These are phyloP conservation scores for Notarius quadriscutis DNA, from an alignment of 2,113 vertebrate genomes.

Conservation along the genomic window DNA sequence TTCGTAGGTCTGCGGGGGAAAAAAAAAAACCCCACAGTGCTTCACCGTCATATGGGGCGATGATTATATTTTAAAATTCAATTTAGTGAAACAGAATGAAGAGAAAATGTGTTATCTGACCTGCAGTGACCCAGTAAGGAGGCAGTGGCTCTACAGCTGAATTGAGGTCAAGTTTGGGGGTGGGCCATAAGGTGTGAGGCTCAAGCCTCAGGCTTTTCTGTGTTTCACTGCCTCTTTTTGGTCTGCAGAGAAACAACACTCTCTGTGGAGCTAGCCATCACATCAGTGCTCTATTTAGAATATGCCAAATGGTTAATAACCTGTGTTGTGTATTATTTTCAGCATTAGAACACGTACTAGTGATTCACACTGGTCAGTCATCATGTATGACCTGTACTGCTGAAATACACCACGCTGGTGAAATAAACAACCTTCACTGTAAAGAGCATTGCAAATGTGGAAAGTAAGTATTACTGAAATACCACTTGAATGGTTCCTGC, in stretches of 20 bases:
- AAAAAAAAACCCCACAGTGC: constrained; percentile 31
- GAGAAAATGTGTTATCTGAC: constrained; percentile 51
- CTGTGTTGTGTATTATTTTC: background rate
- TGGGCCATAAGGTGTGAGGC: constrained; percentile 22
- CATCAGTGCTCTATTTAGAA: background rate
- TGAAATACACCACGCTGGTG: background rate
- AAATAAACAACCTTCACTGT: constrained; percentile 1
- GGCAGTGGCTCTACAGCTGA: constrained; percentile 42
- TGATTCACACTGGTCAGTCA: constrained; percentile 27
- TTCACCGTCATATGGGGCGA: constrained; percentile 50
- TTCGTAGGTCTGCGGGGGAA: background rate
- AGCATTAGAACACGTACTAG: background rate
- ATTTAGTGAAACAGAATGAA: constrained; percentile 55
- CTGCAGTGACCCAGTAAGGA: constrained; percentile 40
- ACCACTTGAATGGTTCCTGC: constrained; percentile 24
- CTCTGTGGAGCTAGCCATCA: constrained; percentile 25
- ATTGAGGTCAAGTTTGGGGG: constrained; percentile 49
- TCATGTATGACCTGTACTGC: background rate
- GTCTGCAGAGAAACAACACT: constrained; percentile 9
- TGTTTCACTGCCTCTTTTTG: constrained; percentile 3
- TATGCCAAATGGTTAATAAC: background rate
- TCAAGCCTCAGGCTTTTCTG: constrained; percentile 4
- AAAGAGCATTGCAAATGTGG: constrained; percentile 38
- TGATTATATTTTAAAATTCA: constrained; percentile 61
- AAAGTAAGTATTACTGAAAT: constrained; percentile 24